phyloP scores from a whole-genome alignment of 2,113 vertebrate species.

The Otolemur garnettii region DNA sequence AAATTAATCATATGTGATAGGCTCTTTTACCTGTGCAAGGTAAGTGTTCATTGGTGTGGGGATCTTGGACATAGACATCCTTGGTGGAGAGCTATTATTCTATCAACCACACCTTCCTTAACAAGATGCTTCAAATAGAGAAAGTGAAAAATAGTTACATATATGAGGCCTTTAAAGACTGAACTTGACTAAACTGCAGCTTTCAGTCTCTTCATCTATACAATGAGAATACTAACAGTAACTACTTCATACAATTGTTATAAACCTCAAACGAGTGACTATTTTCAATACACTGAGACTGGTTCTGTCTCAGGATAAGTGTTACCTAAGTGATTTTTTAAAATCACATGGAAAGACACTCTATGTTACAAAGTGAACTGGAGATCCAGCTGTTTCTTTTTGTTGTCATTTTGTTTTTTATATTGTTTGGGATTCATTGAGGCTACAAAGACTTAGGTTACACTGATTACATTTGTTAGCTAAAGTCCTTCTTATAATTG shows the following conservation, averaged over 20 bases:
- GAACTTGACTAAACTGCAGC: background rate
- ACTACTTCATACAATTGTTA: background rate
- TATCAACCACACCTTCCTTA: background rate
- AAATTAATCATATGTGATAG: background rate
- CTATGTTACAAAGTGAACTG: background rate
- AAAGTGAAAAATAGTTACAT: background rate
- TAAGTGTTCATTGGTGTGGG: background rate
- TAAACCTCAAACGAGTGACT: background rate
- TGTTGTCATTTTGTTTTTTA: background rate
- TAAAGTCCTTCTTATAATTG: too few relatives aligned
- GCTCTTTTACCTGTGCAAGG: background rate
- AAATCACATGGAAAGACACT: background rate
- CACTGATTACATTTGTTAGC: too few relatives aligned
- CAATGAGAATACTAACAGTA: background rate
- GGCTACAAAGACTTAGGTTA: too few relatives aligned
- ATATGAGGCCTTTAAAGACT: background rate
- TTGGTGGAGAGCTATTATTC: background rate
- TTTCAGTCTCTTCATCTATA: background rate
- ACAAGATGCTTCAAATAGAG: background rate
- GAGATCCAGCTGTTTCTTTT: conserved; percentile 55
- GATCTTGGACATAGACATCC: background rate
- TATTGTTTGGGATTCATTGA: too few relatives aligned
- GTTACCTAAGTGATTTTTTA: background rate
- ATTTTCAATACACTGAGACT: background rate
- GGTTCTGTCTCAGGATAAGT: background rate